phyloP scores from a whole-genome alignment of 2,888 invertebrate genomes.

The Julus scandinavius region DNA sequence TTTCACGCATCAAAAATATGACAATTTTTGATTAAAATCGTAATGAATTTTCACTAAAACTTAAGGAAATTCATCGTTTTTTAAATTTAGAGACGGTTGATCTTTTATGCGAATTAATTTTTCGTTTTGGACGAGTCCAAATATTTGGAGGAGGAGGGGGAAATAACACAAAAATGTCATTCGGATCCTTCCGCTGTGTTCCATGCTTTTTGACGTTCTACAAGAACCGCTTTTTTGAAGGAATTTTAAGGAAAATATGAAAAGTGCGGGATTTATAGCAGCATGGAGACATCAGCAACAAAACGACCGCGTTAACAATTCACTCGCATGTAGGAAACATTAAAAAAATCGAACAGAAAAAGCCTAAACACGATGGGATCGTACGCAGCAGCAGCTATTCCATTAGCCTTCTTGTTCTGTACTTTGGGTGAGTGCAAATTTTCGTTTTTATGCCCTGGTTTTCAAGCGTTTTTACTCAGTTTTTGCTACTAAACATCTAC shows the following conservation, averaged over 20 bases:
- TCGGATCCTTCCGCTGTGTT: background rate
- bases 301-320: background rate
- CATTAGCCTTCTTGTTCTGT: background rate
- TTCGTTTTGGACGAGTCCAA: background rate
- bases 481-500: no score
- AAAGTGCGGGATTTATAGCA: background rate
- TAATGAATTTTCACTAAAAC: no score
- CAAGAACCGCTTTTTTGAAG: no score
- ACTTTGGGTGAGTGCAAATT: background rate
- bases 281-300: background rate
- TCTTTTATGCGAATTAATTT: no score
- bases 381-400: background rate
- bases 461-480: no score
- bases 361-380: background rate
- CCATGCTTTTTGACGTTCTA: background rate
- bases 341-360: background rate
- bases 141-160: background rate
- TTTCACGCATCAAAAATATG: no score
- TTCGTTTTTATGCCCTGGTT: no score
- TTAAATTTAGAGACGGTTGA: no score
- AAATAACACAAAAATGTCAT: background rate
- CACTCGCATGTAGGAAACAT: background rate
- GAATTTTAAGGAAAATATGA: background rate
- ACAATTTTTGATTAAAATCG: no score
- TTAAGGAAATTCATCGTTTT: no score